phyloP scores from a whole-genome alignment of 2,888 invertebrate species.

The Dasysyrphus tricinctus region DNA sequence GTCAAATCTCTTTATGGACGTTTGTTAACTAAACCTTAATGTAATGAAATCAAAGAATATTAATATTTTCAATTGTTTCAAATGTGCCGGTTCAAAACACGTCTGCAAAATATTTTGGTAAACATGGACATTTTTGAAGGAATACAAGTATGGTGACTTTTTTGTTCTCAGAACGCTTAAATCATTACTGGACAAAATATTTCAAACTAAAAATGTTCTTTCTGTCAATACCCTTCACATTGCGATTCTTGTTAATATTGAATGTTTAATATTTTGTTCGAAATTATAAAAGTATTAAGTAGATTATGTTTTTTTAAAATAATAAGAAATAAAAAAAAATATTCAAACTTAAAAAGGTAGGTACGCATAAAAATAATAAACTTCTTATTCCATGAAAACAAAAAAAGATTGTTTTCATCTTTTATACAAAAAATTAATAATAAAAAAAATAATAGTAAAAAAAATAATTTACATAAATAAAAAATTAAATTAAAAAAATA shows the following conservation, averaged over 20 bases:
- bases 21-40: no score
- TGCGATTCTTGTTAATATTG: neutral
- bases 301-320: neutral
- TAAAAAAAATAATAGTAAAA: conserved; percentile 49
- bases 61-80: no score
- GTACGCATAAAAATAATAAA: conserved; percentile 13
- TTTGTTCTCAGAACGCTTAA: neutral
- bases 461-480: no score
- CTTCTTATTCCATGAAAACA: conserved; percentile 62
- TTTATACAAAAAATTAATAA: conserved; percentile 28
- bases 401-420: conserved; percentile 39
- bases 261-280: conserved; percentile 1
- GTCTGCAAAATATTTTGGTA: no score
- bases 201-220: neutral
- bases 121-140: no score
- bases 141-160: no score
- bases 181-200: neutral
- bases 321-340: conserved; percentile 10
- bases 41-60: no score
- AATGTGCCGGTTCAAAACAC: no score
- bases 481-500: conserved; percentile 20
- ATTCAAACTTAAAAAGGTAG: neutral
- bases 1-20: no score
- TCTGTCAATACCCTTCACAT: conserved; percentile 23
- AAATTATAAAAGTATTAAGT: conserved; percentile 10